Conservation (phyloP, 92 coral and sea anemone genomes). For the Zoanthus solanderi region DNA sequence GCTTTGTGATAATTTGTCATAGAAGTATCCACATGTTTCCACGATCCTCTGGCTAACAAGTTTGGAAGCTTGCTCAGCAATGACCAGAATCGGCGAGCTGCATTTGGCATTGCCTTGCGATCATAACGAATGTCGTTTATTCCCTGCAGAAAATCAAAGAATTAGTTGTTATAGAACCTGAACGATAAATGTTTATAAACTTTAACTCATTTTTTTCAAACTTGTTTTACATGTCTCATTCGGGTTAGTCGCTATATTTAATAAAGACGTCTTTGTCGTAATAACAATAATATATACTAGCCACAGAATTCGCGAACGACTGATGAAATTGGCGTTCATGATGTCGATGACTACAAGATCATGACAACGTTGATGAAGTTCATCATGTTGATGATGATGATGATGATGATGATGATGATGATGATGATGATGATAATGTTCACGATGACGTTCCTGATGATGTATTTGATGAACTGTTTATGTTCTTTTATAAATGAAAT, state of each 20-base stretch:
- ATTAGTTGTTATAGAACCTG: not conserved
- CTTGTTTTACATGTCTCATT: not conserved
- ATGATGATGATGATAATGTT: no score
- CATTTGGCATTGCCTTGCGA: slow-evolving; percentile 94
- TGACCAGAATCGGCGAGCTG: slow-evolving; percentile 94
- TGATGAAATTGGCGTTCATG: no score
- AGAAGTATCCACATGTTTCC: slow-evolving; percentile 88
- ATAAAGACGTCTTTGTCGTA: no score
- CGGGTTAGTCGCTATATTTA: no score
- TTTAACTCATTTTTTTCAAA: not conserved
- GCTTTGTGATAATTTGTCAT: slow-evolving; percentile 85
- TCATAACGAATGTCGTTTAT: slow-evolving; percentile 94
- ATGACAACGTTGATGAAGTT: no score
- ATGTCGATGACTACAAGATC: no score
- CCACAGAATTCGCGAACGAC: no score
- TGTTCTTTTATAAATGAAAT: not conserved
- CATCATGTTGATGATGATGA: no score
- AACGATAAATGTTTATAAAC: not conserved
- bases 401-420: no score
- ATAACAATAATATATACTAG: no score
- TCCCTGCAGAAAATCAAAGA: slow-evolving; percentile 59
- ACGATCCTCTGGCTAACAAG: slow-evolving; percentile 79
- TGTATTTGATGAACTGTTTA: no score
- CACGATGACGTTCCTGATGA: no score
- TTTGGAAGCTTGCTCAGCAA: slow-evolving; percentile 88